Percentiles rank a stretch among this genome's conserved stretches.
These are phyloP conservation scores for Pyralis farinalis DNA, from an alignment of 2,888 invertebrate species.

Conservation along the genomic window DNA sequence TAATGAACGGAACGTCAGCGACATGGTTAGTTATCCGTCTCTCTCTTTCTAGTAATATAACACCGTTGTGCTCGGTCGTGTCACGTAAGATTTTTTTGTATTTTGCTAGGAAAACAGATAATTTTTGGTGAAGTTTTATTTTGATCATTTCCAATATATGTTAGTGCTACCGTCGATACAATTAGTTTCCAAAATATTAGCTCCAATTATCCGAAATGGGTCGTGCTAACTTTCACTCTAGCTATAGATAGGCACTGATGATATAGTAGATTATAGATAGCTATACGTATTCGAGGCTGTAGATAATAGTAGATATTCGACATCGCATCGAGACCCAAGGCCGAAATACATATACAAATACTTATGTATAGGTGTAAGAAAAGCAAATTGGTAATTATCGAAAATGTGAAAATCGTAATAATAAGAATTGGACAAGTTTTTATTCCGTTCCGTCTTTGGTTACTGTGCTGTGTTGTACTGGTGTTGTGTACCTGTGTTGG, in stretches of 20 bases:
- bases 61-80: constrained; percentile 81
- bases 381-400: constrained; percentile 50
- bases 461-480: constrained; percentile 13
- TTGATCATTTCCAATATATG: constrained; percentile 38
- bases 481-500: constrained; percentile 22
- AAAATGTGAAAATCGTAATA: constrained; percentile 44
- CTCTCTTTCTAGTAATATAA: constrained; percentile 78
- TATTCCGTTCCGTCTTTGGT: constrained; percentile 25
- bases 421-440: constrained; percentile 19
- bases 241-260: constrained; percentile 72
- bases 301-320: constrained; percentile 76
- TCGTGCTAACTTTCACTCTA: constrained; percentile 79
- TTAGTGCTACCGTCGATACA: constrained; percentile 36
- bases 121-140: constrained; percentile 48
- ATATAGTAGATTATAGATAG: constrained; percentile 55
- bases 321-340: constrained; percentile 76
- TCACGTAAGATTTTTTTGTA: constrained; percentile 79
- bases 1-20: constrained; percentile 56
- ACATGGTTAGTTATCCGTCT: constrained; percentile 65
- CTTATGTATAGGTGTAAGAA: constrained; percentile 47
- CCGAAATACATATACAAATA: constrained; percentile 77
- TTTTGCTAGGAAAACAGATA: constrained; percentile 57
- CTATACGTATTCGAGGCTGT: constrained; percentile 56
- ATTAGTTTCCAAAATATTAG: constrained; percentile 31
- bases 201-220: constrained; percentile 53